Base-by-base conservation (phyloP, 92 coral and sea anemone genomes). In the Epizoanthus rinbou region DNA sequence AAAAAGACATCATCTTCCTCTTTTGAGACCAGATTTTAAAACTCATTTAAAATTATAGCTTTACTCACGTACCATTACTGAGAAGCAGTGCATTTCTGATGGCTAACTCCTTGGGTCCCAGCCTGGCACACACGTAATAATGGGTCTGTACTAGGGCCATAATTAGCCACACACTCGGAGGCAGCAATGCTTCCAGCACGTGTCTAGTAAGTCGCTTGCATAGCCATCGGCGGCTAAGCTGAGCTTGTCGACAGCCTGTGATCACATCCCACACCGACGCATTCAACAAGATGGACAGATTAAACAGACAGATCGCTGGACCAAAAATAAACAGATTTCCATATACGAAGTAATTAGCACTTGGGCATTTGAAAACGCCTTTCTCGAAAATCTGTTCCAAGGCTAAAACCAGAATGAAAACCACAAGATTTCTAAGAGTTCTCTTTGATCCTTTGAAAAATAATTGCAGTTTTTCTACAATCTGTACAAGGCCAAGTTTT, bases 341-440 rank as follows among this genome's bases (percentile, higher is more conserved):
- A 25, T 88, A 88, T 21, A 43, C 31, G 59, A 22, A 74, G 43
- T 88, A 69, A 8, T 59, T 33, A 22, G 45, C 17, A 6, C 69
- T 65, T 3, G 91, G 91, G 60, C 91, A 88, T 68, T 85, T 69
- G 74, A 88, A 88, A 35, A 88, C 80, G 5, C 70, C 86, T 58
- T 85, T 88, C 64, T 88, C 92, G 70, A 88, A 88, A 69, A 88
- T 85, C 79, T 78, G 70, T 57, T 88, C 92, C 59, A 88, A 56
- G 0, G 86, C 84, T 9, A 88, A 73, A 28, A 88, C 92, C 7
- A 85, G 64, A 13, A 88, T 76, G 13, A 85, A 53, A 6, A 88
- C 85, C 17, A 88, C 73, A 18, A 88, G 54, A 59, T 80, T 76
- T 63, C 79, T 84, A 17, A 88, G 69, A n/a, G 92, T 85, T 14